Conservation (phyloP, 2,888 invertebrate genomes). For the Chromoteleia sp. region DNA sequence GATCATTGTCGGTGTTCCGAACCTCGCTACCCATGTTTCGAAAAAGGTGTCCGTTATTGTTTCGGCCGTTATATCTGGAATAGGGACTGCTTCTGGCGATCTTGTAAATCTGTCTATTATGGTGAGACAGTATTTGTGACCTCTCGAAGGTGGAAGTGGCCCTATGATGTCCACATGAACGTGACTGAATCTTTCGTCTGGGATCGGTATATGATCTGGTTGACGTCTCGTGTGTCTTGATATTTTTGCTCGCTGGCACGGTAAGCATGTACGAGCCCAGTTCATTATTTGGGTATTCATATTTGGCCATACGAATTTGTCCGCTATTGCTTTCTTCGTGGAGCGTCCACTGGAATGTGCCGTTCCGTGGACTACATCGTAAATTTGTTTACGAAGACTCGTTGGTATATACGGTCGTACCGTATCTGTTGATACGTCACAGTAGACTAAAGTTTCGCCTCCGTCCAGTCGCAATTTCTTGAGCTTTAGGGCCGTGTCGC, state of each 20-base stretch:
- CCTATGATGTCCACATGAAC: conserved; percentile 79
- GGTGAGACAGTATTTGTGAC: conserved; percentile 64
- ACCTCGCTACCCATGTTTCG: conserved; percentile 68
- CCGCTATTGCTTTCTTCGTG: no score
- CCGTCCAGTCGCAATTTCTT: conserved; percentile 22
- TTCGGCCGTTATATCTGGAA: conserved; percentile 75
- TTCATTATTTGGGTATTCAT: no score
- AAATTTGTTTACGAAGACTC: conserved; percentile 44
- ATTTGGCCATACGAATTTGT: no score
- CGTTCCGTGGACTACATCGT: conserved; percentile 20
- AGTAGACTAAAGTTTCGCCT: conserved; percentile 3
- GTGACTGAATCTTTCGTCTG: conserved; percentile 75
- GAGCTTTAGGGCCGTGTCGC: background rate
- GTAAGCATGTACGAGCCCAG: no score
- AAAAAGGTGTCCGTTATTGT: conserved; percentile 70
- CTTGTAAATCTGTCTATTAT: conserved; percentile 75
- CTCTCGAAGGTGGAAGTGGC: conserved; percentile 75
- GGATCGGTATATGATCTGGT: conserved; percentile 45
- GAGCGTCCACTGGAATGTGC: no score
- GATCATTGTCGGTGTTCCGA: conserved; percentile 66
- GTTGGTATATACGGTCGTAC: conserved; percentile 67
- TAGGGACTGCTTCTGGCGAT: conserved; percentile 77
- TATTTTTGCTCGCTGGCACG: conserved; percentile 77
- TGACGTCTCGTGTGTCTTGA: conserved; percentile 69
- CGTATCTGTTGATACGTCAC: conserved; percentile 8